phyloP scores from a whole-genome alignment of 2,888 invertebrate genomes.

The Cryptocephalus primarius region DNA sequence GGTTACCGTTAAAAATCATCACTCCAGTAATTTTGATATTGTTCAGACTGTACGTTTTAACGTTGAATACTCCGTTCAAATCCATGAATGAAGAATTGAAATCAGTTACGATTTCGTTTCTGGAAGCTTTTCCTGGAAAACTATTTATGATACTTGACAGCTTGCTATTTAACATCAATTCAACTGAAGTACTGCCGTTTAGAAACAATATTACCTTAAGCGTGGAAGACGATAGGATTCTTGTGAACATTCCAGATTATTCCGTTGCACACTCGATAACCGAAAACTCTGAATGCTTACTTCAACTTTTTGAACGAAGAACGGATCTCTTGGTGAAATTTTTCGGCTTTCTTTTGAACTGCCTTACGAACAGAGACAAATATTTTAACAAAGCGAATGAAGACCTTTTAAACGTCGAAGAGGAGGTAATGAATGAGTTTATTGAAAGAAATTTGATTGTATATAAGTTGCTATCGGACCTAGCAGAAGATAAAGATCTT shows the following conservation, averaged over 20 bases:
- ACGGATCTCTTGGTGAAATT: constrained; percentile 24
- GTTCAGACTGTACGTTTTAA: constrained; percentile 36
- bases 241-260: constrained; percentile 15
- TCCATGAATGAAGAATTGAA: constrained; percentile 29
- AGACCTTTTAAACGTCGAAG: constrained; percentile 33
- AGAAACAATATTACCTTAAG: constrained; percentile 23
- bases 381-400: constrained; percentile 27
- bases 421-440: constrained; percentile 28
- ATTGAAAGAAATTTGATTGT: constrained; percentile 37
- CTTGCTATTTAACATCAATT: constrained; percentile 28
- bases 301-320: constrained; percentile 27
- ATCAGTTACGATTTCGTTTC: constrained; percentile 21
- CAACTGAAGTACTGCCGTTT: constrained; percentile 18
- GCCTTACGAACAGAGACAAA: constrained; percentile 23
- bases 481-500: constrained; percentile 39
- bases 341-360: constrained; percentile 36
- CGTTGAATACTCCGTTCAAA: constrained; percentile 23
- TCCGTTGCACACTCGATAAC: constrained; percentile 16
- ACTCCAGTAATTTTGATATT: constrained; percentile 37
- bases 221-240: constrained; percentile 16
- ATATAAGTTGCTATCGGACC: constrained; percentile 42
- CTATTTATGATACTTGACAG: constrained; percentile 24
- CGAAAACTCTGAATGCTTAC: constrained; percentile 28
- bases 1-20: constrained; percentile 33
- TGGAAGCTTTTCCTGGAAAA: constrained; percentile 13